Evolutionary conservation across 2,888 invertebrate genomes (phyloP).

Genomic region (Lepidochrysops patricia): DNA sequence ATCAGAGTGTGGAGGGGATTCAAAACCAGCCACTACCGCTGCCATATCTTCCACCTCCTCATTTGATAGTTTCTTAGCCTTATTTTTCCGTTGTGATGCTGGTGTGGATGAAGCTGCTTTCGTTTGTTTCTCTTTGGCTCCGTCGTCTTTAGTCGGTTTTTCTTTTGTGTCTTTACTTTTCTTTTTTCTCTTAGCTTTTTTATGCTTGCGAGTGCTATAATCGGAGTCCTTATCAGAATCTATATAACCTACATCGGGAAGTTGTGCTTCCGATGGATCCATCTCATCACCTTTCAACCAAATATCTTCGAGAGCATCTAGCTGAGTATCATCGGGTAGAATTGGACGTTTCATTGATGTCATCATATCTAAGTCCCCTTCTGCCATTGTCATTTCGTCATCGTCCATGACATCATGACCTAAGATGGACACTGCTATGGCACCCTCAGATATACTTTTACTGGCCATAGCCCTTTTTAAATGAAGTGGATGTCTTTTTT

Average conservation of each 20-base stretch:
- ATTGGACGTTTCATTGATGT: conserved; percentile 61
- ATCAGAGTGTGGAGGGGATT: conserved; percentile 50
- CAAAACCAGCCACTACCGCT: conserved; percentile 50
- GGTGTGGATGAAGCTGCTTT: conserved; percentile 18
- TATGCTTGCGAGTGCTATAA: conserved; percentile 47
- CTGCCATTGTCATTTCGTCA: conserved; percentile 72
- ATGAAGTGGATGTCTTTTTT: conserved; percentile 78
- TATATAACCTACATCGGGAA: conserved; percentile 64
- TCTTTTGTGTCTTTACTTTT: conserved; percentile 42
- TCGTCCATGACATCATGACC: conserved; percentile 74
- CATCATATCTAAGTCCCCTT: conserved; percentile 69
- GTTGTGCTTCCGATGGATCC: conserved; percentile 69
- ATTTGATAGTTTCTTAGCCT: conserved; percentile 48
- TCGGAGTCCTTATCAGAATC: conserved; percentile 67
- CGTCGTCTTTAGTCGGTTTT: conserved; percentile 38
- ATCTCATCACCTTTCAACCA: conserved; percentile 88
- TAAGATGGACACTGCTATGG: conserved; percentile 75
- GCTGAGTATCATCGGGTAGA: conserved; percentile 78
- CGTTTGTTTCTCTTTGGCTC: conserved; percentile 30
- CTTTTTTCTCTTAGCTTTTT: conserved; percentile 41
- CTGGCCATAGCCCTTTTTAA: conserved; percentile 74
- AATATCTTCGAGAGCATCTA: conserved; percentile 84
- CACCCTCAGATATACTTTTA: conserved; percentile 72
- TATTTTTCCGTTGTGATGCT: conserved; percentile 34
- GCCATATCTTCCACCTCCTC: conserved; percentile 51